Conservation (phyloP, 2,888 invertebrate genomes). For the Drosophila emarginata region DNA sequence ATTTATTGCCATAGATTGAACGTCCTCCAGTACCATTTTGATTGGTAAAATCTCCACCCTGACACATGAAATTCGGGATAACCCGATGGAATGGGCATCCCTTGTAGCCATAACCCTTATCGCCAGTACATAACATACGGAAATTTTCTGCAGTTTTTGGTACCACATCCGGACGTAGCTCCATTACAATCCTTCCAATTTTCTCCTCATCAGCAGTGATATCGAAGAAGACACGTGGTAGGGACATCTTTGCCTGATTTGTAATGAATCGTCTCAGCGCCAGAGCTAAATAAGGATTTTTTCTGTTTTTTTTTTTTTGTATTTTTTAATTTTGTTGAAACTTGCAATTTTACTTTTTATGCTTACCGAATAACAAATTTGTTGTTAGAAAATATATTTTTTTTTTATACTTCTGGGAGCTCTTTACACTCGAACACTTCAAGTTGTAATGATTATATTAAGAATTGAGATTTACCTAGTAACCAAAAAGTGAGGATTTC, state of each 20-base stretch:
- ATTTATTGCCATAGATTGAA: constrained; percentile 32
- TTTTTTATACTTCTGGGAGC: no score
- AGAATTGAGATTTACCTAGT: no score
- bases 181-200: constrained; percentile 28
- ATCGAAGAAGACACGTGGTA: constrained; percentile 29
- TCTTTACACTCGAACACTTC: no score
- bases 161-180: constrained; percentile 27
- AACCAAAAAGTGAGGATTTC: no score
- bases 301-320: background rate
- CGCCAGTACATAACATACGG: constrained; percentile 27
- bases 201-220: constrained; percentile 15
- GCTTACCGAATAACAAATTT: no score
- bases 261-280: constrained; percentile 4
- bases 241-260: constrained; percentile 15
- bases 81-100: constrained; percentile 23
- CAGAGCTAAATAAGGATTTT: constrained; percentile 1
- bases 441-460: no score
- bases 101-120: constrained; percentile 32
- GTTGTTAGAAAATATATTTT: no score
- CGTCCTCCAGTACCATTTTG: constrained; percentile 27
- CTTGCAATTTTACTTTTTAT: no score
- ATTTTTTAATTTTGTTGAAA: no score
- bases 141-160: constrained; percentile 37
- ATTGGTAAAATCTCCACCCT: constrained; percentile 30
- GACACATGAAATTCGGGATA: constrained; percentile 31